Evolutionary conservation across 2,797 vertebrate genomes (phyloP), one percentile per base, ranked within the genome.

Genomic region (Sandelia bainsii): DNA sequence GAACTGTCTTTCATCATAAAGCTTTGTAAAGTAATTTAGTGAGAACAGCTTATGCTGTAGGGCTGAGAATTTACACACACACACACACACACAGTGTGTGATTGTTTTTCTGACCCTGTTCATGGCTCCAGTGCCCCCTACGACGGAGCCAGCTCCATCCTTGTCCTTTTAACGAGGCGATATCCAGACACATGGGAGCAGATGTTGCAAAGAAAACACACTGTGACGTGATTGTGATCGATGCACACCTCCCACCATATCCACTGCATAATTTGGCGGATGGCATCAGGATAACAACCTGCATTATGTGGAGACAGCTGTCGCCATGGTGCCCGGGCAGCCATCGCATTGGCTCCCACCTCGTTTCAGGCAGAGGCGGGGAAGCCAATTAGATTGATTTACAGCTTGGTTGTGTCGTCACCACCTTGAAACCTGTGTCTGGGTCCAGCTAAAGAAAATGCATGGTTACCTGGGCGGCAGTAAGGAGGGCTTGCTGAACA

Each of bases 361-460:
- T 87, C 83, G 63, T 91, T 90, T 86, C 81, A 82, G 81, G 68
- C 73, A 72, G 81, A 90, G 89, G 88, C 78, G 78, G 89, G 86
- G 80, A 83, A 81, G 85, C 84, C 90, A 93, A 91, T 94, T 93
- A 91, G 71, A 75, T 85, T 90, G 90, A 94, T 93, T 91, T 93
- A 93, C 85, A 58, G 80, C 88, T 59, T 61, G 77, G 76, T 75
- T 56, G 71, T 81, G 82, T 86, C 76, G 72, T 85, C 83, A 86
- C 82, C 88, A 84, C 87, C 87, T 87, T 84, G 77, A 85, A 89
- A 84, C 73, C 78, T 58, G 74, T 51, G 68, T 74, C 79, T 77
- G 46, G 11, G 85, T 77, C 72, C 82, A 54, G 76, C 70, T 75
- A 23, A 81, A 75, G 61, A 40, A 70, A 79, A 85, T 29, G 50